Conservation (phyloP, 2,797 vertebrate genomes). For the Xiphorhynchus erythropygius region DNA sequence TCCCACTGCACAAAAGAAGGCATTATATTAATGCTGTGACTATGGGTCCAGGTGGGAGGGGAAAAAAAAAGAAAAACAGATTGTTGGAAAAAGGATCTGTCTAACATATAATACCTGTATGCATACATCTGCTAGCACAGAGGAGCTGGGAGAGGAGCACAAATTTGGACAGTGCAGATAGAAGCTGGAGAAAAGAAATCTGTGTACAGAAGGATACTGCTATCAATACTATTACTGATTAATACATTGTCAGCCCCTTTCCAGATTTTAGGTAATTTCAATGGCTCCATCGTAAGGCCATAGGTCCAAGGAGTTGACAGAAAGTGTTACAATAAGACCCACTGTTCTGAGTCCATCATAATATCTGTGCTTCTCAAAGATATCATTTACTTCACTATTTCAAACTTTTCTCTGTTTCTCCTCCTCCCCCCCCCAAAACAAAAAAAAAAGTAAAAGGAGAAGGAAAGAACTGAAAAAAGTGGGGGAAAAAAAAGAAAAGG, state of each 20-base stretch:
- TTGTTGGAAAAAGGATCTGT: not conserved
- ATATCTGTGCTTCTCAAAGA: not conserved
- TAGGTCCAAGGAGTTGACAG: not conserved
- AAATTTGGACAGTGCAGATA: not conserved
- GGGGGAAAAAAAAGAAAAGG: not conserved
- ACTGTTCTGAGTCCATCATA: not conserved
- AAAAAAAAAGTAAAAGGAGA: not conserved
- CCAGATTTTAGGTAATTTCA: not conserved
- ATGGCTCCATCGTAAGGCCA: not conserved
- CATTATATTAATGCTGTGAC: not conserved
- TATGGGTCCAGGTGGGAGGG: not conserved
- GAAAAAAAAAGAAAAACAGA: not conserved
- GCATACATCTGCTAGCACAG: rapidly evolving
- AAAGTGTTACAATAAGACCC: not conserved
- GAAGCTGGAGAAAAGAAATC: not conserved
- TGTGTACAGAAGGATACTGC: not conserved
- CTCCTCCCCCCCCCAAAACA: not conserved
- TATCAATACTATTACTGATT: not conserved
- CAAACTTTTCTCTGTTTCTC: not conserved
- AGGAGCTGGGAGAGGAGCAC: not conserved
- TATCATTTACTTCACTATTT: not conserved
- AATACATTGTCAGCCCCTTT: not conserved
- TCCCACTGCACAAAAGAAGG: not conserved
- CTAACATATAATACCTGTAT: not conserved
- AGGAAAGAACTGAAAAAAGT: not conserved